Evolutionary conservation across 2,797 vertebrate species (phyloP), one percentile per base, ranked within the genome.

Genomic region (Sylvia borin): DNA sequence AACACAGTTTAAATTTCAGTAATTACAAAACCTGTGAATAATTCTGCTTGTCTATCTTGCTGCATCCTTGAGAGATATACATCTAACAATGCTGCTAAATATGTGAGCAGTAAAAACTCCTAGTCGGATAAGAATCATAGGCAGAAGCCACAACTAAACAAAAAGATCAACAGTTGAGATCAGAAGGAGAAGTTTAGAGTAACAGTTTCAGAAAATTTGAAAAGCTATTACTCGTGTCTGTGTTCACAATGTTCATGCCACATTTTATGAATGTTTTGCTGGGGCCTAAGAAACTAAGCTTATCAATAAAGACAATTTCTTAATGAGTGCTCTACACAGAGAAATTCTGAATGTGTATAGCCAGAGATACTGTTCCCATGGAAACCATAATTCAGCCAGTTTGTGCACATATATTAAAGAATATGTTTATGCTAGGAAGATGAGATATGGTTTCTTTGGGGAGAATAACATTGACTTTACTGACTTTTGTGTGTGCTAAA

Each of bases 401-500:
- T 83, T 11, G 8, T 77, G 66, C 55, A 84, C 40, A 38, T 93
- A 67, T 64, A 86, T 90, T 96, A 87, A 82, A 72, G 43, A 86
- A 73, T 58, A 58, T 71, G 70, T 90, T 95, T 93, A 89, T 93
- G 67, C 71, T 90, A 90, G 45, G 36, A 34, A 90, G 21, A 93
- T 93, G 66, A 97, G 83, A 93, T 95, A 96, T 32, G 22, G 76
- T 93, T 96, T 95, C 85, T 86, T 77, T 90, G 96, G 88, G 94
- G 96, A 90, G 64, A 31, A 79, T 85, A 95, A 85, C 51, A 86
- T 38, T 90, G 89, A 83, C 73, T 95, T 91, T 45, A 86, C 70
- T 4, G 14, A 58, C 57, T 93, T 93, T 38, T 72, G 38, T 83
- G 55, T 89, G 18, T 65, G 71, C 50, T 96, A 95, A 96, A 96